Conservation (phyloP, 2,113 vertebrate species). For the Campylomormyrus numenius region DNA sequence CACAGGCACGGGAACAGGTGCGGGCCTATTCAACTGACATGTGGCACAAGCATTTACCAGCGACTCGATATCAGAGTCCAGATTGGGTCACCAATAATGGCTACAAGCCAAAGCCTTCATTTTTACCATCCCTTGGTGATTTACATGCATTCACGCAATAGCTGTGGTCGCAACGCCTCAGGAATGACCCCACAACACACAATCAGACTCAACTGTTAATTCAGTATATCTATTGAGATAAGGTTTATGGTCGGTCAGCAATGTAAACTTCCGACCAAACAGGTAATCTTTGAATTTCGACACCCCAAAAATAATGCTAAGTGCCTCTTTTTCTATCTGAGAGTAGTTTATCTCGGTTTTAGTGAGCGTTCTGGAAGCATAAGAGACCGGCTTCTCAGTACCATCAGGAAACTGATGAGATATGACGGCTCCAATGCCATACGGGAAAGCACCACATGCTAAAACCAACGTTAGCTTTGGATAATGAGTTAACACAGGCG, state of each 20-base stretch:
- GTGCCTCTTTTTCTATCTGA: constrained; percentile 9
- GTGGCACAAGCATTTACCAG: no score
- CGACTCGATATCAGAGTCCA: no score
- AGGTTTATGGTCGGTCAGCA: not conserved
- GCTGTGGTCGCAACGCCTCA: no score
- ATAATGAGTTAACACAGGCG: not conserved
- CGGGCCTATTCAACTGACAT: no score
- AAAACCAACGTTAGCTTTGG: not conserved
- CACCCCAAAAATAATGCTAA: constrained; percentile 16
- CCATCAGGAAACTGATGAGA: not conserved
- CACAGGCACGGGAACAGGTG: no score
- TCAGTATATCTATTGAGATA: no score
- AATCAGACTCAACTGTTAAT: no score
- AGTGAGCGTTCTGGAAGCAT: not conserved
- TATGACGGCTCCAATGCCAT: not conserved
- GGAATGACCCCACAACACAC: no score
- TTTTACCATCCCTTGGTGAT: no score
- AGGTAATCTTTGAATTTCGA: constrained; percentile 11
- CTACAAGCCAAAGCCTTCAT: no score
- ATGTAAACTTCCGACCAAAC: constrained; percentile 1
- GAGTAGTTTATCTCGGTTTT: not conserved
- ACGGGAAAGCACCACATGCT: not conserved
- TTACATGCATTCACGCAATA: no score
- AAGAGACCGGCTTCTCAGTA: not conserved
- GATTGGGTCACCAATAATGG: no score